Evolutionary conservation across 2,888 invertebrate species (phyloP).

Genomic region (Gandaritis pyraliata): DNA sequence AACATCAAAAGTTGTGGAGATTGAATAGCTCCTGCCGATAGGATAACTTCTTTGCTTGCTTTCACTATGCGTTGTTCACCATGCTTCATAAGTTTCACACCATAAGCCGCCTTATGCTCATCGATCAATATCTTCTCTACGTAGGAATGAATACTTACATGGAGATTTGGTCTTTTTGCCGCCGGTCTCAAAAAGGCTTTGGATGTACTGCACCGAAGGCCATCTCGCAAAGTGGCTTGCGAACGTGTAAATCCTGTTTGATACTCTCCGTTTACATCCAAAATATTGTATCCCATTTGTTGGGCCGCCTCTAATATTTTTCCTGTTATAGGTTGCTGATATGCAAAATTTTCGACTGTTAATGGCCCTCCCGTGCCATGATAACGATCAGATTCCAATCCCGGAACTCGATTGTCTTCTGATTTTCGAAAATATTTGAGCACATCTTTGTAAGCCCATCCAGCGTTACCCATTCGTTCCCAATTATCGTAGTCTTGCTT

Average conservation of each 20-base stretch:
- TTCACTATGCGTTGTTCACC: constrained; percentile 80
- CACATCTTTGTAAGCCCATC: constrained; percentile 91
- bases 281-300: constrained; percentile 88
- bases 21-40: constrained; percentile 93
- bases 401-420: constrained; percentile 89
- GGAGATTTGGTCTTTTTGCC: constrained; percentile 88
- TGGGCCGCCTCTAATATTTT: constrained; percentile 88
- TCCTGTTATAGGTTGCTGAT: constrained; percentile 87
- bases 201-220: constrained; percentile 92
- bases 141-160: constrained; percentile 87
- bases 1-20: constrained; percentile 94
- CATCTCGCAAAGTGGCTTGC: constrained; percentile 90
- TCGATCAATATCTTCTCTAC: constrained; percentile 89
- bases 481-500: constrained; percentile 93
- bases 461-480: constrained; percentile 88
- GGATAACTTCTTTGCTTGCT: constrained; percentile 90
- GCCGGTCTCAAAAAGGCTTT: constrained; percentile 91
- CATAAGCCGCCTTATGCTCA: constrained; percentile 85
- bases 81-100: constrained; percentile 87
- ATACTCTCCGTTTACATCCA: constrained; percentile 90
- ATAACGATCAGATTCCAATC: constrained; percentile 82
- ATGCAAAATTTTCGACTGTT: constrained; percentile 88
- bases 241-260: constrained; percentile 92
- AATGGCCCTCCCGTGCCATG: constrained; percentile 90
- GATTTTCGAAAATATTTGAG: constrained; percentile 91